phyloP scores from a whole-genome alignment of 2,797 vertebrate genomes.

The Platyrinchus mystaceus region DNA sequence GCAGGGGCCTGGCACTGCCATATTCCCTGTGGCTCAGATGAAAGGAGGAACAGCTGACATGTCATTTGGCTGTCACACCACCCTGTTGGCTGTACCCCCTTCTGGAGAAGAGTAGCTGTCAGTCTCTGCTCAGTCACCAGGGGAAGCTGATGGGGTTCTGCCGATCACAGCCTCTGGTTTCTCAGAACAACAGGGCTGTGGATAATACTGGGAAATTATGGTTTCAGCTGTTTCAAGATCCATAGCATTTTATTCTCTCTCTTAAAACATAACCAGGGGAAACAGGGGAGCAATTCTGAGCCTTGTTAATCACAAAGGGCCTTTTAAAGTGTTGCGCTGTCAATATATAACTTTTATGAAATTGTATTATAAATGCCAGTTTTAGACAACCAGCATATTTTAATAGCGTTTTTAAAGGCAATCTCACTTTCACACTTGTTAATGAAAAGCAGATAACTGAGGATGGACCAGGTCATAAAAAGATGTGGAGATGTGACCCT shows the following conservation, averaged over 20 bases:
- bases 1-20: not conserved
- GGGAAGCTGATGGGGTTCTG: not conserved
- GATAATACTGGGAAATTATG: slow-evolving; percentile 37
- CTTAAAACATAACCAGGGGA: slow-evolving; percentile 64
- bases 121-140: not conserved
- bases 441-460: slow-evolving; percentile 47
- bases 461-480: not conserved
- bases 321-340: slow-evolving; percentile 68
- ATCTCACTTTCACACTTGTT: slow-evolving; percentile 49
- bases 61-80: accelerated
- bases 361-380: slow-evolving; percentile 70
- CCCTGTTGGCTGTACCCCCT: accelerated
- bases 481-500: not conserved
- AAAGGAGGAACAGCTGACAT: not conserved
- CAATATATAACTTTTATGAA: slow-evolving; percentile 70
- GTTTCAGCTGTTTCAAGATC: slow-evolving; percentile 53
- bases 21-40: not conserved
- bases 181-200: not conserved
- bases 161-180: not conserved
- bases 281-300: slow-evolving; percentile 70
- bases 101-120: accelerated
- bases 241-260: slow-evolving; percentile 63
- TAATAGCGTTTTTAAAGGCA: slow-evolving; percentile 61
- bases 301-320: slow-evolving; percentile 74
- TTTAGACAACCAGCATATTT: slow-evolving; percentile 70